phyloP scores from a whole-genome alignment of 2,113 vertebrate species.

The Lampris incognitus region DNA sequence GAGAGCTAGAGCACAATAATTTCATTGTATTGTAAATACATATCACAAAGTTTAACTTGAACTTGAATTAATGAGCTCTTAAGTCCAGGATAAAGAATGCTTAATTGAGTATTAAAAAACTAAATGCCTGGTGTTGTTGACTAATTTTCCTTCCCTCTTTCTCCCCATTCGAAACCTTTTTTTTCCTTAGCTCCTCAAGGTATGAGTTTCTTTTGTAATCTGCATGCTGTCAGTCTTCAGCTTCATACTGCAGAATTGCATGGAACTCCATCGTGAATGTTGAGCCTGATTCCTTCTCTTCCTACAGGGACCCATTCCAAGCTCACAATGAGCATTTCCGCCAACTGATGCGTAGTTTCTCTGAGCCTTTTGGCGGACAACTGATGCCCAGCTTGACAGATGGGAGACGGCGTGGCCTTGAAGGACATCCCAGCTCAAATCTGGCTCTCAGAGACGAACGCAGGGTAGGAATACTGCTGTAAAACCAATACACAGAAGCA shows the following conservation, averaged over 20 bases:
- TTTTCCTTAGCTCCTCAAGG: constrained; percentile 19
- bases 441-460: constrained; percentile 62
- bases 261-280: background rate
- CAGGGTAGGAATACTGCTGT: constrained; percentile 81
- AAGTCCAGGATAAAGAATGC: background rate
- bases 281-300: constrained; percentile 18
- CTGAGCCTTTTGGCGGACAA: constrained; percentile 85
- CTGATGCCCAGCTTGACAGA: constrained; percentile 80
- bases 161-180: background rate
- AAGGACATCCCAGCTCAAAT: constrained; percentile 47
- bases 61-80: background rate
- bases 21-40: too few species aligned
- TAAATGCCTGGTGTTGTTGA: background rate
- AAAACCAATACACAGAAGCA: constrained; percentile 1
- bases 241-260: background rate
- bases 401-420: constrained; percentile 58
- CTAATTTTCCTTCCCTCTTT: background rate
- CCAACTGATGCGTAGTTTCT: constrained; percentile 89
- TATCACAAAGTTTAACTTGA: too few species aligned
- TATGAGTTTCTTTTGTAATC: constrained; percentile 2
- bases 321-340: constrained; percentile 86
- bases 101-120: background rate
- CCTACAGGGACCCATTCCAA: constrained; percentile 86
- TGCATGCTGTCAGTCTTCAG: background rate
- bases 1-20: too few species aligned